Evolutionary conservation across 2,797 vertebrate genomes (phyloP).

Genomic region (Tragopan temminckii): DNA sequence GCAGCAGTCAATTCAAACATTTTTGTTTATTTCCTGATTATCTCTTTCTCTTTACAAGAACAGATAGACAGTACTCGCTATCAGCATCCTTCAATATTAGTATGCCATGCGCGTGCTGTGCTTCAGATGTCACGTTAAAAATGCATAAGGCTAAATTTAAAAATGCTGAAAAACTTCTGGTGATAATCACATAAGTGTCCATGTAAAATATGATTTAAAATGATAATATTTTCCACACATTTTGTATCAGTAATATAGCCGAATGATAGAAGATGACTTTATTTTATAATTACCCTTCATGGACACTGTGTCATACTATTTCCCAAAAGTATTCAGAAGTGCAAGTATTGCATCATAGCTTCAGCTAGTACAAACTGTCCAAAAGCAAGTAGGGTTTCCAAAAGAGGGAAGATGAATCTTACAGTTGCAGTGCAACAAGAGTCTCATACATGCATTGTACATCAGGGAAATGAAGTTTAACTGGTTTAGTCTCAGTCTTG

Average conservation of each 20-base stretch:
- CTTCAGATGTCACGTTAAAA: constrained; percentile 77
- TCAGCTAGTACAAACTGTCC: constrained; percentile 12
- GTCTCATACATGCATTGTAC: rapidly evolving
- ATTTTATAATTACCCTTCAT: constrained; percentile 26
- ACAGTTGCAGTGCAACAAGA: rapidly evolving
- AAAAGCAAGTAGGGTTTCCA: neutral
- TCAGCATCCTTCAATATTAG: constrained; percentile 51
- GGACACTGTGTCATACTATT: neutral
- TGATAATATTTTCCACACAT: constrained; percentile 44
- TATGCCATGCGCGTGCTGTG: constrained; percentile 39
- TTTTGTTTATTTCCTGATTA: constrained; percentile 33
- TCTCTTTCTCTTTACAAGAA: constrained; percentile 11
- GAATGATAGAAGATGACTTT: neutral
- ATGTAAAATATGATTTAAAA: constrained; percentile 60
- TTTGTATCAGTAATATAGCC: neutral
- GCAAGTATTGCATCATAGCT: constrained; percentile 5
- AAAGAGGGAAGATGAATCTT: neutral
- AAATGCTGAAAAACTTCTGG: constrained; percentile 57
- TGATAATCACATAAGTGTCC: constrained; percentile 66
- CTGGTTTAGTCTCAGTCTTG: neutral
- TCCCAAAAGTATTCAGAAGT: constrained; percentile 20
- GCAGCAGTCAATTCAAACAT: constrained; percentile 29
- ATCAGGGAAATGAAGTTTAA: neutral
- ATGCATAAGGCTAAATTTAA: constrained; percentile 79
- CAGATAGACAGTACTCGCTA: constrained; percentile 10